These are phyloP conservation scores for Vandiemenella viatica DNA, from an alignment of 2,888 invertebrate genomes.

Conservation along the genomic window DNA sequence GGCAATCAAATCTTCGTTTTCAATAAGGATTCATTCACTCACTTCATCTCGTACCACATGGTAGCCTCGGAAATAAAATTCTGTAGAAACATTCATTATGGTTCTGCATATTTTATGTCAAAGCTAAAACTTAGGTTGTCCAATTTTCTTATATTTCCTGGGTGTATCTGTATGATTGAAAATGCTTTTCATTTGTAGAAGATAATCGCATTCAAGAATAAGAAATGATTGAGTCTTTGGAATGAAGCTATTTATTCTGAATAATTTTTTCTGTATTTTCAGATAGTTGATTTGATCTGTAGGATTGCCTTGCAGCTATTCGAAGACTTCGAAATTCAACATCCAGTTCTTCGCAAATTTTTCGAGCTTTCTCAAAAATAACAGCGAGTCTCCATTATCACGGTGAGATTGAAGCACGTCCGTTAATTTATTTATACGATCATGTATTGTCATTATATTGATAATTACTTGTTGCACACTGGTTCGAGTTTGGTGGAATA, in stretches of 20 bases:
- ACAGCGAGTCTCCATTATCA: not conserved
- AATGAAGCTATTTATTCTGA: not conserved
- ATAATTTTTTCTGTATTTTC: too few species aligned
- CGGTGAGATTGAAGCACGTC: not conserved
- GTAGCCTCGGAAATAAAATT: too few species aligned
- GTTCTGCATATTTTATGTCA: too few species aligned
- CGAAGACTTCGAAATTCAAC: not conserved
- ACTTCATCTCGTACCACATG: too few species aligned
- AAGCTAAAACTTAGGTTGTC: too few species aligned
- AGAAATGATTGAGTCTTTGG: not conserved
- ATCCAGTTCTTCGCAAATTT: not conserved
- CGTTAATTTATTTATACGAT: too few species aligned
- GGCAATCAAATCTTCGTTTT: too few species aligned
- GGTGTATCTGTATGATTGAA: not conserved
- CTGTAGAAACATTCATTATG: too few species aligned
- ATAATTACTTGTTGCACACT: not conserved
- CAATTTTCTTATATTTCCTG: too few species aligned
- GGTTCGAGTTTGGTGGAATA: not conserved
- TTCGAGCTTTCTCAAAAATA: not conserved
- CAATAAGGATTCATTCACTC: too few species aligned
- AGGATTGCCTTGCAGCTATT: not conserved
- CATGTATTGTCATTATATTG: not conserved
- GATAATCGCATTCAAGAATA: not conserved
- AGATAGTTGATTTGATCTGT: not conserved
- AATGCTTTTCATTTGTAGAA: not conserved